Evolutionary conservation across 2,888 invertebrate genomes (phyloP).

Genomic region (Drosophila mimica): DNA sequence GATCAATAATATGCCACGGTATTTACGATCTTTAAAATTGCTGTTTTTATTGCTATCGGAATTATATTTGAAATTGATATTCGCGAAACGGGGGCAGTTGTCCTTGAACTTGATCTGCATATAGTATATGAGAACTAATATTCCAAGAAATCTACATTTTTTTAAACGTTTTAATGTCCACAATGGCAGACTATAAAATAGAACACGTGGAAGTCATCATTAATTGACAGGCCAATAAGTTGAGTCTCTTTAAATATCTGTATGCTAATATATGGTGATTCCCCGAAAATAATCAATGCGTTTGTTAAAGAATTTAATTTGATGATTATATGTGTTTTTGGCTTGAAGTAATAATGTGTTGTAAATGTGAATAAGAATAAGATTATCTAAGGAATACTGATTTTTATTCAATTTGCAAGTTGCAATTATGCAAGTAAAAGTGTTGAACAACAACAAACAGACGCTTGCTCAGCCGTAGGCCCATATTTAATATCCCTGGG

Average conservation of each 20-base stretch:
- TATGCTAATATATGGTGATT: neutral
- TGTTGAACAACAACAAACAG: neutral
- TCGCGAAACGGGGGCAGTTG: neutral
- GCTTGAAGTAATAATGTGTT: no score
- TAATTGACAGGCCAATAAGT: neutral
- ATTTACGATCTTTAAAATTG: neutral
- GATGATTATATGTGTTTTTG: no score
- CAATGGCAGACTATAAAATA: neutral
- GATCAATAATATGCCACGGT: neutral
- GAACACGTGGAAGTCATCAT: neutral
- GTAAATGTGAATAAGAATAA: neutral
- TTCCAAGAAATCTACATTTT: neutral
- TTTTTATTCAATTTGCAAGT: neutral
- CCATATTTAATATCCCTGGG: constrained; percentile 14
- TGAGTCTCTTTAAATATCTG: neutral
- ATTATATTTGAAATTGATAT: neutral
- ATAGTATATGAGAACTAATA: neutral
- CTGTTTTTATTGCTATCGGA: neutral
- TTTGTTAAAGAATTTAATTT: neutral
- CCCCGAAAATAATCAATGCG: neutral
- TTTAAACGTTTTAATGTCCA: neutral
- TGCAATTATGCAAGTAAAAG: no score
- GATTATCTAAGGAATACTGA: neutral
- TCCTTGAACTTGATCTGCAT: neutral
- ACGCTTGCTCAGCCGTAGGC: neutral